Evolutionary conservation across 64 coral and sea anemone species (phyloP), one percentile per base, ranked within the genome.

Genomic region (Dendrophyllia cribrosa): DNA sequence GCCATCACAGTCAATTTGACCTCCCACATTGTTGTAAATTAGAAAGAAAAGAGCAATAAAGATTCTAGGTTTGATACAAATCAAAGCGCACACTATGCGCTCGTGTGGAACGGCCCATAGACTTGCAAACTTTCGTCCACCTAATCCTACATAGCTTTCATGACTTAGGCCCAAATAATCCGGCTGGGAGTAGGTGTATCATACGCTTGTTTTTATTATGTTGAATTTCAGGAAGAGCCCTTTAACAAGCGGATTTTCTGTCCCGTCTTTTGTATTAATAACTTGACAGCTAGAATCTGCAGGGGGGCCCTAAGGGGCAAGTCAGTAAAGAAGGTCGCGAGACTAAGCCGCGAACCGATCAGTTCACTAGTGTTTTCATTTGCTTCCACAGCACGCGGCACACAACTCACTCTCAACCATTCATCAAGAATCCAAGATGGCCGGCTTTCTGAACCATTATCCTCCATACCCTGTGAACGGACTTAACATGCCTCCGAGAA

Each of bases 371-470:
- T 96, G 91, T 79, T 93, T 96, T 96, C 80, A 81, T 87, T 82
- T 70, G 66, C 53, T 55, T 90, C 65, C 78, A 58, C 43, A 90
- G 83, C 82, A 77, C 87, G 64, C 87, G 79, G 49, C 93, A 59
- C 72, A 83, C 20, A 72, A 63, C 70, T 58, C 68, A 12, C 52
- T 74, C 68, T 20, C 68, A 52, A 75, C 8, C 58, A 72, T 72
- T 46, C 82, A 93, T 7, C 51, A 65, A 83, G 77, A 91, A 80
- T 82, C 46, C 44, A 90, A 89, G 24, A 97, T 97, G 95, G 95
- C 95, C 50, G 95, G 95, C 46, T 97, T 97, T 91, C 76, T 97
- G 9, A 97, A 97, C 70, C 91, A 97, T 66, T 97, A 97, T 74
- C 93, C 95, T 53, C 87, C 91, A 0, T 97, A 93, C 71, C 87